A percentile compares a stretch with the other conserved stretches of the same genome.
phyloP scores from a whole-genome alignment of 2,113 vertebrate genomes.

The Danio rerio region DNA sequence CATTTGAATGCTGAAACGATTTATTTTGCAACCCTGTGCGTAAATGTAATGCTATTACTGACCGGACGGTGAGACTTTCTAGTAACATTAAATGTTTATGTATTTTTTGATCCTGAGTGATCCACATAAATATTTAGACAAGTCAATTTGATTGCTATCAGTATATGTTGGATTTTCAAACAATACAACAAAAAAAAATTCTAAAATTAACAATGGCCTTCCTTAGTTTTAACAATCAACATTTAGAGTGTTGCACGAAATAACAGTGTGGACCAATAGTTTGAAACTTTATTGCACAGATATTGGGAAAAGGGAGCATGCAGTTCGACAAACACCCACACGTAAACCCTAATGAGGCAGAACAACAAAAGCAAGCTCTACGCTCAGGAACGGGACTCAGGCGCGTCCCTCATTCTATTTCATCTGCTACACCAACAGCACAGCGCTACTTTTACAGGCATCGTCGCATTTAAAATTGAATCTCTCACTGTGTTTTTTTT shows the following conservation, averaged over 20 bases:
- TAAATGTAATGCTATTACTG: no score
- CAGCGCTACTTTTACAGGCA: constrained; percentile 66
- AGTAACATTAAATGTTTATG: no score
- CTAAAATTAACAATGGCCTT: no score
- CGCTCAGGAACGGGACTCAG: background rate
- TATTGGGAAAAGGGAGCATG: background rate
- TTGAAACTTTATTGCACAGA: constrained; percentile 2
- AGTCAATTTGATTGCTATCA: no score
- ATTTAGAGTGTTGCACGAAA: background rate
- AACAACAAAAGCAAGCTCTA: background rate
- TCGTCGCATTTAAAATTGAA: constrained; percentile 66
- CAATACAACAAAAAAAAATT: no score
- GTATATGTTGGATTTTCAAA: no score
- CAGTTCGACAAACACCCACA: constrained; percentile 18
- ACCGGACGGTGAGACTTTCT: no score
- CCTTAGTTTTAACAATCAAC: background rate
- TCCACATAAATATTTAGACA: no score
- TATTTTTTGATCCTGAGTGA: no score
- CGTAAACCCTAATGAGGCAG: background rate
- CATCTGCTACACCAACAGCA: constrained; percentile 61
- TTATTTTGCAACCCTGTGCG: no score
- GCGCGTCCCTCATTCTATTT: constrained; percentile 28
- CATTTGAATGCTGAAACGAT: no score
- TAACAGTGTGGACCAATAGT: background rate
- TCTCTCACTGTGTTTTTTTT: constrained; percentile 22